Conservation (phyloP, 2,113 vertebrate species). For the Rhinoptilus africanus region DNA sequence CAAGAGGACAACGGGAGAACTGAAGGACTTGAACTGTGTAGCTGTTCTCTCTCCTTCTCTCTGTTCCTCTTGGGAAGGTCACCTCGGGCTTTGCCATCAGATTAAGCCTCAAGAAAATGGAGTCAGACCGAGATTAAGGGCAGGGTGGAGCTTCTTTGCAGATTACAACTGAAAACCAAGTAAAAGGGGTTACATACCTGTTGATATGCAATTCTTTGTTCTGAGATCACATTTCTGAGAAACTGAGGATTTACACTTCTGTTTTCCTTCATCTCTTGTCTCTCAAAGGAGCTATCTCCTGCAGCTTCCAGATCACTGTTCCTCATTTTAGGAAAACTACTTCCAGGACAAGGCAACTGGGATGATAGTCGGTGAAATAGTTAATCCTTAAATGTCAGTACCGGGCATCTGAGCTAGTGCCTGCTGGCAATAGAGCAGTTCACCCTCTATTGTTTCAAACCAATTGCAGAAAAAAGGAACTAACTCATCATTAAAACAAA, state of each 20-base stretch:
- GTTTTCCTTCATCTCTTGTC: background rate
- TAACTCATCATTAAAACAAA: background rate
- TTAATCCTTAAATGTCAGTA: constrained; percentile 16
- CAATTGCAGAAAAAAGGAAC: background rate
- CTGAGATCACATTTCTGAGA: background rate
- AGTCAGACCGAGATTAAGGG: background rate
- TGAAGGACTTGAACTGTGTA: background rate
- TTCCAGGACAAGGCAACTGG: background rate
- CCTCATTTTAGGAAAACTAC: background rate
- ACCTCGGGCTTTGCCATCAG: background rate
- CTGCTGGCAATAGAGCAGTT: background rate
- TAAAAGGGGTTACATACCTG: background rate
- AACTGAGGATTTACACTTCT: background rate
- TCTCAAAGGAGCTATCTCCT: background rate
- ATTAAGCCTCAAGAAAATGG: background rate
- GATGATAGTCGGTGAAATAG: background rate
- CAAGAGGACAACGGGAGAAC: background rate
- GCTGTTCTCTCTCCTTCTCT: background rate
- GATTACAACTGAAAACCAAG: background rate
- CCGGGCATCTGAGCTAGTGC: fast-evolving
- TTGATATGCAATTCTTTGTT: background rate
- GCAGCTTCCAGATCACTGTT: background rate
- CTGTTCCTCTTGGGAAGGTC: background rate
- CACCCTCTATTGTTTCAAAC: background rate
- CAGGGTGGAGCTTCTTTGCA: background rate